These are phyloP conservation scores for Lepidurus couesii DNA, from an alignment of 1,140 invertebrate genomes.

Conservation along the genomic window DNA sequence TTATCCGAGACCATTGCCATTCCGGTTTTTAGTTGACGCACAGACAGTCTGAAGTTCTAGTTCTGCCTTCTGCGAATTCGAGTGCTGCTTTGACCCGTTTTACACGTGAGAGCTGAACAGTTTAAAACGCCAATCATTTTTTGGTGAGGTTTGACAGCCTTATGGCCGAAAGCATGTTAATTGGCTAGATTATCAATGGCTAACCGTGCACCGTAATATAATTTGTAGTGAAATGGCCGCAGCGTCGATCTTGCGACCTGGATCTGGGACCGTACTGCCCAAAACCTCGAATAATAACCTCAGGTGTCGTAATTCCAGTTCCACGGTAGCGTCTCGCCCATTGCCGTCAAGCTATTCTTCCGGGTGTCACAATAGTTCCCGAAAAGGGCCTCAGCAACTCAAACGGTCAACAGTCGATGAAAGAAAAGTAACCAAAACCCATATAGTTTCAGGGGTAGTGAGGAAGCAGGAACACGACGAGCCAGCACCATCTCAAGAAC, in stretches of 20 bases:
- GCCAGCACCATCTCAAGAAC: neutral
- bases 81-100: neutral
- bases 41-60: neutral
- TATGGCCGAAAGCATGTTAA: too few relatives aligned
- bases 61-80: neutral
- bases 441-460: neutral
- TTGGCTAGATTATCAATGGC: neutral
- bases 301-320: neutral
- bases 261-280: neutral
- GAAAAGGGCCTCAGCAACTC: neutral
- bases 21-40: slow-evolving; percentile 14
- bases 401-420: neutral
- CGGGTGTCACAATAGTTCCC: neutral
- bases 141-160: too few relatives aligned
- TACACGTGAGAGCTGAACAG: neutral
- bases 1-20: neutral
- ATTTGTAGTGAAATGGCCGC: neutral
- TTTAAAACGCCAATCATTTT: too few relatives aligned
- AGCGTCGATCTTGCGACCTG: neutral
- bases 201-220: neutral
- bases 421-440: neutral
- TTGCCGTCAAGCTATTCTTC: neutral
- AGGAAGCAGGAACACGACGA: neutral
- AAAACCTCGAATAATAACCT: neutral
- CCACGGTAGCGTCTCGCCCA: neutral